Evolutionary conservation across 2,888 invertebrate genomes (phyloP).

Genomic region (Ichneumon xanthorius): DNA sequence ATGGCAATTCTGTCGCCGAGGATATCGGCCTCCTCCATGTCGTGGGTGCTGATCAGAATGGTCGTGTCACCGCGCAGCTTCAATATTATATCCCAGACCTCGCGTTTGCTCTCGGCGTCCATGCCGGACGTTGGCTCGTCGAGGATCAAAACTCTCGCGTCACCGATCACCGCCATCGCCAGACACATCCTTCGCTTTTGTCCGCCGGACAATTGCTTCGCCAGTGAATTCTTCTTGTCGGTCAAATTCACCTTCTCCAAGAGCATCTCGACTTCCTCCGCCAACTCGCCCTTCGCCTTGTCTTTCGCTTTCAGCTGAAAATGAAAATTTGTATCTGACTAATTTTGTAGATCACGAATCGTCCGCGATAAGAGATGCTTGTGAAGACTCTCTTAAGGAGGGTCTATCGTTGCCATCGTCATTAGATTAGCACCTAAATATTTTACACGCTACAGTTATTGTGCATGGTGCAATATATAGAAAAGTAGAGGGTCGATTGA

Average conservation of each 20-base stretch:
- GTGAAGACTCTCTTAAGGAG: no score
- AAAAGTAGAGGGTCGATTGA: no score
- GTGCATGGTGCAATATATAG: no score
- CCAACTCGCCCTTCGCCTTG: conserved; percentile 84
- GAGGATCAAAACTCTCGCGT: conserved; percentile 89
- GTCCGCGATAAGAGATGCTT: not conserved
- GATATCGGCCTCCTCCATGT: conserved; percentile 98
- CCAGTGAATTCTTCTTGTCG: conserved; percentile 88
- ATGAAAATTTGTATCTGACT: not conserved
- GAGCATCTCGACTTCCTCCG: conserved; percentile 86
- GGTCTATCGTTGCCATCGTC: no score
- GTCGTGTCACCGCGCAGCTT: conserved; percentile 90
- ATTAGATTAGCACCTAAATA: no score
- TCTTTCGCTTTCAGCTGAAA: conserved; percentile 88
- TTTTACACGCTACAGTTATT: no score
- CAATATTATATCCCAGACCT: conserved; percentile 94
- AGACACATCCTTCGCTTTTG: conserved; percentile 96
- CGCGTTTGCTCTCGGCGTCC: conserved; percentile 94
- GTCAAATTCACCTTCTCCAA: conserved; percentile 88
- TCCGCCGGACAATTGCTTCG: conserved; percentile 93
- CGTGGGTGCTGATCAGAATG: conserved; percentile 95
- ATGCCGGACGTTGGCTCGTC: conserved; percentile 97
- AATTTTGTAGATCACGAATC: no score
- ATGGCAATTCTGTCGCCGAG: conserved; percentile 96
- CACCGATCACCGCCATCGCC: conserved; percentile 94